A percentile compares a stretch with the other conserved stretches of the same genome.
Conservation (phyloP, 35 echinoderm and acorn worm genomes). For the Eucidaris tribuloides region DNA sequence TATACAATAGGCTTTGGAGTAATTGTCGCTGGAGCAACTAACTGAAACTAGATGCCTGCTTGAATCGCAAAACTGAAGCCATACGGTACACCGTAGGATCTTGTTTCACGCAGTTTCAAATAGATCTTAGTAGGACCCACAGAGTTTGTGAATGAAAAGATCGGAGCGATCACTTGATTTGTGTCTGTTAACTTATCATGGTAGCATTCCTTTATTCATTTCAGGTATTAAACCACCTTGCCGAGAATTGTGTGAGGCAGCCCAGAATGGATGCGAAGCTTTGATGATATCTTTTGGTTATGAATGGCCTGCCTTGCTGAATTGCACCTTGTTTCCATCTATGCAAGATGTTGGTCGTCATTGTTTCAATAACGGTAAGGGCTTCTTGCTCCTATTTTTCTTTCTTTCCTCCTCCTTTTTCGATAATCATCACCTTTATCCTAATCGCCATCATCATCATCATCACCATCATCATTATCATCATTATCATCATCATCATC, state of each 20-base stretch:
- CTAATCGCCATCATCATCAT: no score
- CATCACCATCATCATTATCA: no score
- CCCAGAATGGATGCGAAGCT: slow-evolving; percentile 40
- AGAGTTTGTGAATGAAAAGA: neutral
- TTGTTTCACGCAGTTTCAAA: no score
- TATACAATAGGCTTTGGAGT: no score
- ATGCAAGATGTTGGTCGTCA: neutral
- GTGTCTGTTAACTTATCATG: neutral
- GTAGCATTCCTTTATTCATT: neutral
- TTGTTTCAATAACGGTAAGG: slow-evolving; percentile 7
- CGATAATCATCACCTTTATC: no score
- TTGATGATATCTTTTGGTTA: slow-evolving; percentile 69
- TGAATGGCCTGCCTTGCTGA: slow-evolving; percentile 44
- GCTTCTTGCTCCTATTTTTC: no score
- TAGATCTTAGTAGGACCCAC: neutral
- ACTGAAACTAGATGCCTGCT: no score
- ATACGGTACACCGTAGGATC: no score
- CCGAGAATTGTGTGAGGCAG: slow-evolving; percentile 47
- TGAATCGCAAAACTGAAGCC: no score
- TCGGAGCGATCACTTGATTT: neutral
- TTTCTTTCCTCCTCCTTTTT: no score
- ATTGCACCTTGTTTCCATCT: slow-evolving; percentile 4
- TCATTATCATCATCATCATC: no score
- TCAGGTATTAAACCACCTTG: neutral
- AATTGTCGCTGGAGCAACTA: no score